phyloP scores from a whole-genome alignment of 2,888 invertebrate genomes.

The Drosophila antonietae region DNA sequence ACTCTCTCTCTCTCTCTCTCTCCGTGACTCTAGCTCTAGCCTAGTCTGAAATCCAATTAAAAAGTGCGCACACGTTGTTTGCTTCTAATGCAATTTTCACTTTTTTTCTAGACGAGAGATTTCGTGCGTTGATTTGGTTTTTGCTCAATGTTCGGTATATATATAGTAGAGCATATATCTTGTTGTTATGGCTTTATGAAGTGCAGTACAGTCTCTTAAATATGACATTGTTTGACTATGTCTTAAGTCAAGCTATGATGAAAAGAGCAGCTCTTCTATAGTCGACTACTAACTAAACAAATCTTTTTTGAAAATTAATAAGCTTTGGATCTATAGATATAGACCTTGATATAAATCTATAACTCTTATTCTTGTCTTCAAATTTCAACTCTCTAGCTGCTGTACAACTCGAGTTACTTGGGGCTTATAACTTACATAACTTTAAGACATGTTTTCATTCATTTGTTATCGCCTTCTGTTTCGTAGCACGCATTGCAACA shows the following conservation, averaged over 20 bases:
- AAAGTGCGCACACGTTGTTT: slow-evolving; percentile 65
- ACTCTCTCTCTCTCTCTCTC: background rate
- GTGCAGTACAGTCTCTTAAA: background rate
- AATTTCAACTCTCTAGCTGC: background rate
- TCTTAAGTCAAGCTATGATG: background rate
- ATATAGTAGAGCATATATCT: background rate
- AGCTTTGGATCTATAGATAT: too few species aligned
- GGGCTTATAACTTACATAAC: slow-evolving; percentile 8
- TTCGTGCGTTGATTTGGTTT: slow-evolving; percentile 13
- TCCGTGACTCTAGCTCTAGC: background rate
- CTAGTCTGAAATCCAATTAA: slow-evolving; percentile 76
- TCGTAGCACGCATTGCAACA: slow-evolving; percentile 9
- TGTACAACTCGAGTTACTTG: slow-evolving; percentile 6
- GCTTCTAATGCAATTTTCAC: slow-evolving; percentile 66
- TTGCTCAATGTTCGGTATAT: background rate
- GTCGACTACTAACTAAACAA: too few species aligned
- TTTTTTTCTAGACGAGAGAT: slow-evolving; percentile 46
- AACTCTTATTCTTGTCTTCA: background rate
- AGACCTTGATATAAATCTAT: background rate
- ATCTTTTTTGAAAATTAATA: too few species aligned
- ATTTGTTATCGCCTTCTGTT: background rate
- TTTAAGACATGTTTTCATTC: background rate
- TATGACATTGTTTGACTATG: background rate
- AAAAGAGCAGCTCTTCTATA: too few species aligned
- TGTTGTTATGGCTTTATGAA: slow-evolving; percentile 1